Evolutionary conservation across 2,797 vertebrate genomes (phyloP).

Genomic region (Acanthurus leucopareius): DNA sequence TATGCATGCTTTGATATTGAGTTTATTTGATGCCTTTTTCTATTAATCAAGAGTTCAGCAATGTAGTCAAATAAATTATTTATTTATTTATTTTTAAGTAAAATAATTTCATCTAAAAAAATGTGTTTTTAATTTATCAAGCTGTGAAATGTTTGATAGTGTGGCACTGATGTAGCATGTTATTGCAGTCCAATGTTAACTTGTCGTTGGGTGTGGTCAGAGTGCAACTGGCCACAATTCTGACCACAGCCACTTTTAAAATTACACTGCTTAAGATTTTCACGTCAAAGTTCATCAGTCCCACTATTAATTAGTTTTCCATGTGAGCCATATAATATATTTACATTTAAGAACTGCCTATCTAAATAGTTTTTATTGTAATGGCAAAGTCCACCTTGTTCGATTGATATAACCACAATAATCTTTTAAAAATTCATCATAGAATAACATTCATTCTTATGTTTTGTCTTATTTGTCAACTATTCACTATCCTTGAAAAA

Average conservation of each 20-base stretch:
- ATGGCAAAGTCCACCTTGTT: not conserved
- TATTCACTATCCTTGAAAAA: too few species aligned
- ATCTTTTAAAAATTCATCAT: too few species aligned
- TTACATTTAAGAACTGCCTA: not conserved
- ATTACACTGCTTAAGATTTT: not conserved
- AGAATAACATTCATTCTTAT: too few species aligned
- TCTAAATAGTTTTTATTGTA: not conserved
- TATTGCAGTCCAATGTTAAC: not conserved
- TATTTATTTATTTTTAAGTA: too few species aligned
- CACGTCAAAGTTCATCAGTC: slow-evolving; percentile 14
- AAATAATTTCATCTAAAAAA: too few species aligned
- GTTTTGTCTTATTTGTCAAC: too few species aligned
- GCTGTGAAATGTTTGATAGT: not conserved
- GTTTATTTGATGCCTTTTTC: too few species aligned
- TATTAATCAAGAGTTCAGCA: too few species aligned
- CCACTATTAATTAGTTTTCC: not conserved
- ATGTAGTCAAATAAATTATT: too few species aligned
- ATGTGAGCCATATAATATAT: not conserved
- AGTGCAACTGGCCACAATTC: not conserved
- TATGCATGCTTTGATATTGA: not conserved
- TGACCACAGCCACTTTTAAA: slow-evolving; percentile 25
- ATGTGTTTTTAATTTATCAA: too few species aligned
- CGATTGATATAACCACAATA: not conserved
- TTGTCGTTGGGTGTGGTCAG: slow-evolving; percentile 37
- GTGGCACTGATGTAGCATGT: slow-evolving; percentile 9